These are phyloP conservation scores for Nannoperca australis DNA, from an alignment of 2,797 vertebrate genomes.

Conservation along the genomic window DNA sequence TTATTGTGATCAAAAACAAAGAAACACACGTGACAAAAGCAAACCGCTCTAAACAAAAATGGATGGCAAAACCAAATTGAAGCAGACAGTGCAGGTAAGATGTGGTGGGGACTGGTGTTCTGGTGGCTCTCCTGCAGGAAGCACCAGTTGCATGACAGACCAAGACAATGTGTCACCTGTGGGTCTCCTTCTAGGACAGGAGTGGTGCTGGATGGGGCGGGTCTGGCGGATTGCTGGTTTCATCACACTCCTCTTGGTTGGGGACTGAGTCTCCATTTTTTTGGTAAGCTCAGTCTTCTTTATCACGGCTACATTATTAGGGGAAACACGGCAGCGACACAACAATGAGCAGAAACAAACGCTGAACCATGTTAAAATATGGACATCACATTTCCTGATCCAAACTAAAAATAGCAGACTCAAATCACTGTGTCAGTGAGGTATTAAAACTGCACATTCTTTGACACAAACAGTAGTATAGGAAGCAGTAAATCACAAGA, in stretches of 20 bases:
- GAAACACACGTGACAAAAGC: constrained; percentile 21
- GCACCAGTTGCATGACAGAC: constrained; percentile 51
- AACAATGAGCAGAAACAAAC: constrained; percentile 8
- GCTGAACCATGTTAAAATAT: neutral
- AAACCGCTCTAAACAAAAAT: constrained; percentile 38
- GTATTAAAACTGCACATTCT: neutral
- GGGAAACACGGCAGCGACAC: constrained; percentile 48
- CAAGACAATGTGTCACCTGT: constrained; percentile 90
- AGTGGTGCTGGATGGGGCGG: constrained; percentile 95
- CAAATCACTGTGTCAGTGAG: neutral
- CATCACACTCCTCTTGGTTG: constrained; percentile 94
- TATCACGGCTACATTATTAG: constrained; percentile 93
- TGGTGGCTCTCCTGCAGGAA: constrained; percentile 89
- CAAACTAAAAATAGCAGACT: constrained; percentile 2
- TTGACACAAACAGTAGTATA: neutral
- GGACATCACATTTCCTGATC: neutral
- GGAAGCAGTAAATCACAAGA: neutral
- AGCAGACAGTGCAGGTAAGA: constrained; percentile 81
- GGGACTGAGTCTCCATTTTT: constrained; percentile 96
- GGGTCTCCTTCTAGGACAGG: constrained; percentile 96
- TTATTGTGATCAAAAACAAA: constrained; percentile 63
- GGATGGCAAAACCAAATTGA: constrained; percentile 69
- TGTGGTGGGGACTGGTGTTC: constrained; percentile 77
- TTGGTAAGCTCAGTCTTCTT: constrained; percentile 97
- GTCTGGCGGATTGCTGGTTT: constrained; percentile 94